Conservation (phyloP, 2,113 vertebrate genomes). For the Coptodon rendalli region DNA sequence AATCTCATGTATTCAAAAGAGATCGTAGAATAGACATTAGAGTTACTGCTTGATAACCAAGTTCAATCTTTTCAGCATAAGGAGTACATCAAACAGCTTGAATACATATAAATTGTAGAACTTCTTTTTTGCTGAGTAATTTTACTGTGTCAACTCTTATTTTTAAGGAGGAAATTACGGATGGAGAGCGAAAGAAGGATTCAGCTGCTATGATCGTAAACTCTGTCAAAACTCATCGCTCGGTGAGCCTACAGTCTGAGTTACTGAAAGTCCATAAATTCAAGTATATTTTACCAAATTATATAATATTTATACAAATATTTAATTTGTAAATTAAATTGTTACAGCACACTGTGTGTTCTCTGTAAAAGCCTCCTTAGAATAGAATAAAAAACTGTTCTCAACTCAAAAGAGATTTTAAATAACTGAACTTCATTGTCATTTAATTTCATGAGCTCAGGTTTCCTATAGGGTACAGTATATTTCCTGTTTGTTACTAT, state of each 20-base stretch:
- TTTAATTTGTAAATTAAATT: background rate
- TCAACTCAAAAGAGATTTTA: background rate
- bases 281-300: background rate
- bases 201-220: slow-evolving; percentile 77
- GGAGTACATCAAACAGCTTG: background rate
- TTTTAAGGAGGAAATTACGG: slow-evolving; percentile 76
- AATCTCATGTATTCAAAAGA: background rate
- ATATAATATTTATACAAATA: background rate
- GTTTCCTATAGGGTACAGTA: background rate
- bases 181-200: slow-evolving; percentile 81
- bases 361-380: background rate
- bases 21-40: background rate
- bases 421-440: background rate
- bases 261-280: background rate
- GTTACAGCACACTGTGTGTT: background rate
- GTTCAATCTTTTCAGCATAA: background rate
- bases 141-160: background rate
- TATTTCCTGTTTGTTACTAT: no score
- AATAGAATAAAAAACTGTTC: background rate
- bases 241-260: slow-evolving; percentile 46
- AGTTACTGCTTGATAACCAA: background rate
- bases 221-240: slow-evolving; percentile 78
- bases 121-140: background rate
- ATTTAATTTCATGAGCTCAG: background rate
- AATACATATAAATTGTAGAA: background rate